Evolutionary conservation across 2,888 invertebrate species (phyloP).

Genomic region (Temnothorax unifasciatus): DNA sequence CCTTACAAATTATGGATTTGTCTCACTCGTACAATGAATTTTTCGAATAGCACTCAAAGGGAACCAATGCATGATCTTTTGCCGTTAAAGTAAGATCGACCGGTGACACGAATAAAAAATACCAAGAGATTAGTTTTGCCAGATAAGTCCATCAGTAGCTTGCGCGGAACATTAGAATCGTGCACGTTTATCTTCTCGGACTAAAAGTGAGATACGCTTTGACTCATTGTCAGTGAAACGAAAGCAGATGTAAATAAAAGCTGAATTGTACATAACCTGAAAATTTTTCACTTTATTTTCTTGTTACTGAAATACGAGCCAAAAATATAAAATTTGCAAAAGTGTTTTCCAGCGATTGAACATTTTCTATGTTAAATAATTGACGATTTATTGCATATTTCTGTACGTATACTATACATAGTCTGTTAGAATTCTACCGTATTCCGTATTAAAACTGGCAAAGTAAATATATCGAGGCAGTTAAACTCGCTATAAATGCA

Average conservation of each 20-base stretch:
- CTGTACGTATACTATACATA: not conserved
- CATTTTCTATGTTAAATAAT: constrained; percentile 10
- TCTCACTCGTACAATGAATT: constrained; percentile 17
- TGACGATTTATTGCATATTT: not conserved
- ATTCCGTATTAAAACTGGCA: constrained; percentile 9
- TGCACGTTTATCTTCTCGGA: not conserved
- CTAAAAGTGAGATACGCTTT: not conserved
- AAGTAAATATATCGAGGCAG: constrained; percentile 23
- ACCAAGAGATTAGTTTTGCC: not conserved
- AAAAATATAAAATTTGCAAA: not conserved
- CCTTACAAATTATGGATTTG: not conserved
- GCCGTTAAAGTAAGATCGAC: not conserved
- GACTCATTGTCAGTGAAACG: not conserved
- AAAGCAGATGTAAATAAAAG: constrained; percentile 7
- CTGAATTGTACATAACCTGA: not conserved
- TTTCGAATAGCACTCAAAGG: constrained; percentile 10
- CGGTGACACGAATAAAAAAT: not conserved
- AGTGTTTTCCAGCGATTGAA: not conserved
- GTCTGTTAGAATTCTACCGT: not conserved
- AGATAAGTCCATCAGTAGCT: not conserved
- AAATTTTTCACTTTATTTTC: not conserved
- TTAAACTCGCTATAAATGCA: constrained; percentile 29
- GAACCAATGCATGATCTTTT: constrained; percentile 15
- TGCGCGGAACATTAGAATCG: not conserved
- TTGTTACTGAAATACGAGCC: not conserved